phyloP scores from a whole-genome alignment of 2,797 vertebrate genomes.

The Sciurus carolinensis region DNA sequence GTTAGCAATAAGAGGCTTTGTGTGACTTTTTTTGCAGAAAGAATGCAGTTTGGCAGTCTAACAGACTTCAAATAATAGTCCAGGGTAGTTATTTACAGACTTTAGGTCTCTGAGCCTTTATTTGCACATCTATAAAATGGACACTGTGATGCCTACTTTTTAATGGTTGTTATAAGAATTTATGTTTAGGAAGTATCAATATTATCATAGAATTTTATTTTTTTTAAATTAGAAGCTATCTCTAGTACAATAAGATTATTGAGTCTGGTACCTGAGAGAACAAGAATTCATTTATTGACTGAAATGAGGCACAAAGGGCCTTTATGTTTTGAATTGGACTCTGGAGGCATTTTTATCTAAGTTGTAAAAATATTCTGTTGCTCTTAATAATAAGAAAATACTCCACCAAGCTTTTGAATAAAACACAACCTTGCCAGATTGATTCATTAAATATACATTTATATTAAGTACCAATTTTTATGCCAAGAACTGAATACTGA shows the following conservation, averaged over 20 bases:
- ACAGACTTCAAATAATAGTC: conserved; percentile 27
- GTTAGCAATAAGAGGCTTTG: background rate
- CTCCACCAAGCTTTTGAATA: conserved; percentile 20
- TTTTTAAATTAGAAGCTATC: conserved; percentile 37
- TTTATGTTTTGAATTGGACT: conserved; percentile 46
- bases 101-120: conserved; percentile 3
- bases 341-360: conserved; percentile 47
- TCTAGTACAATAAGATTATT: conserved; percentile 36
- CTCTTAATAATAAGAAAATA: conserved; percentile 45
- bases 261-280: background rate
- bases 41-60: background rate
- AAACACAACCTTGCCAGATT: conserved; percentile 22
- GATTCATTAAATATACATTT: conserved; percentile 43
- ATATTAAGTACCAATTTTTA: conserved; percentile 40
- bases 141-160: background rate
- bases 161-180: background rate
- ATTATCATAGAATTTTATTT: background rate
- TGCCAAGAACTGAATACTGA: conserved; percentile 27
- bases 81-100: background rate
- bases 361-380: conserved; percentile 14
- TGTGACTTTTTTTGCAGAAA: conserved; percentile 16
- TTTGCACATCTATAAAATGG: background rate
- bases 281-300: conserved; percentile 44
- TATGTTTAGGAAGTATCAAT: conserved; percentile 44
- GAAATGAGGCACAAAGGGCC: background rate